Evolutionary conservation across 2,113 vertebrate species (phyloP).

Genomic region (Pachypanchax playfairii): DNA sequence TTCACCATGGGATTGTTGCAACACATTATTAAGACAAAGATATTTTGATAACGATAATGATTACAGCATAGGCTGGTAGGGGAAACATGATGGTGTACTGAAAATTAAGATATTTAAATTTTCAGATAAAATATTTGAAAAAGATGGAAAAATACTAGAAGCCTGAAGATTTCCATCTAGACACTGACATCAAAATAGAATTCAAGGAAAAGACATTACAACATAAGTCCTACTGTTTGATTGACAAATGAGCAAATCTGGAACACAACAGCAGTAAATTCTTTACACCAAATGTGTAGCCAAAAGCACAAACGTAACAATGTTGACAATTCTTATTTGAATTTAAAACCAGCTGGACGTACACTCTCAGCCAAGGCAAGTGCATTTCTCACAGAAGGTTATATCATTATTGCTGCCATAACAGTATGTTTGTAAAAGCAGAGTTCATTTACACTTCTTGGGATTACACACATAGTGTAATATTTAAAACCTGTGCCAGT

Average conservation of each 20-base stretch:
- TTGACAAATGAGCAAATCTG: conserved; percentile 44
- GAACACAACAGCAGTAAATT: conserved; percentile 39
- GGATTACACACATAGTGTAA: conserved; percentile 64
- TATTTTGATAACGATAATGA: too few species aligned
- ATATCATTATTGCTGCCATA: conserved; percentile 53
- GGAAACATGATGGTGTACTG: too few species aligned
- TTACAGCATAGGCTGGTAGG: too few species aligned
- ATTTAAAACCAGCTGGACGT: conserved; percentile 55
- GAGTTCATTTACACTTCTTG: conserved; percentile 49
- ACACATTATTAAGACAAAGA: too few species aligned
- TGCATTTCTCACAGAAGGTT: conserved; percentile 52
- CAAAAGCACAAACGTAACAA: conserved; percentile 51
- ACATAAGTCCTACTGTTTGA: conserved; percentile 32
- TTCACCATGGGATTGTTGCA: too few species aligned
- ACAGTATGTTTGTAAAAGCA: conserved; percentile 55
- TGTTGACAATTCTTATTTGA: conserved; percentile 51
- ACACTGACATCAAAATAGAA: conserved; percentile 9
- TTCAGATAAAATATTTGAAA: conserved; percentile 4
- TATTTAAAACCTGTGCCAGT: conserved; percentile 64
- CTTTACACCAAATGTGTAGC: conserved; percentile 52
- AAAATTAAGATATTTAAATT: background rate
- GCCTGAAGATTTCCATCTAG: background rate
- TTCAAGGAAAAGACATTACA: conserved; percentile 45
- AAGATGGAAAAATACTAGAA: conserved; percentile 3
- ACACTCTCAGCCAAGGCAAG: conserved; percentile 48